A percentile compares a stretch with the other conserved stretches of the same genome.
These are phyloP conservation scores for Erebia palarica DNA, from an alignment of 2,888 invertebrate species.

Conservation along the genomic window DNA sequence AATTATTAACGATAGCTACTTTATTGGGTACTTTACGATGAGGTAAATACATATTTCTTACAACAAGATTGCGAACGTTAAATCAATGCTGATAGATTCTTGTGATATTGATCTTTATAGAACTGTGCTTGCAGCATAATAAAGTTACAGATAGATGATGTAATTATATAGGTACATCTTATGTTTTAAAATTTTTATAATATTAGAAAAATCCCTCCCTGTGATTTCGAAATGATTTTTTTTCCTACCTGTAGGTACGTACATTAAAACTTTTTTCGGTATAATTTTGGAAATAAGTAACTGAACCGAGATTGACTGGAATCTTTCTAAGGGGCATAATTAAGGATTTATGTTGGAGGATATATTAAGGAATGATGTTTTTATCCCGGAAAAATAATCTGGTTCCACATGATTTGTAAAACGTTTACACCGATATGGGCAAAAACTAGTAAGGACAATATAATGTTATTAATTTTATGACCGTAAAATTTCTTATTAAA, in stretches of 20 bases:
- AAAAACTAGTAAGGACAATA: neutral
- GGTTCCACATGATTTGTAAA: too few species aligned
- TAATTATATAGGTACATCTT: neutral
- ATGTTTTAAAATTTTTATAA: neutral
- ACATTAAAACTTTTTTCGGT: too few species aligned
- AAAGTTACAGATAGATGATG: slow-evolving; percentile 18
- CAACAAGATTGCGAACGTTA: slow-evolving; percentile 38
- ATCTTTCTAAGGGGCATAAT: too few species aligned
- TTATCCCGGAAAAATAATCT: neutral
- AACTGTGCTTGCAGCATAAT: slow-evolving; percentile 22
- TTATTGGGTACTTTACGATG: slow-evolving; percentile 51
- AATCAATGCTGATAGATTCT: slow-evolving; percentile 31
- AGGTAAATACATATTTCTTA: slow-evolving; percentile 41
- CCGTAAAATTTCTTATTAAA: neutral
- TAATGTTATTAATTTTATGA: slow-evolving; percentile 8
- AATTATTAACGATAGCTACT: slow-evolving; percentile 56
- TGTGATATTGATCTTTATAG: slow-evolving; percentile 35
- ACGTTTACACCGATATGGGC: too few species aligned
- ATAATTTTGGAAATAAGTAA: too few species aligned
- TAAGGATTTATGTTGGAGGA: too few species aligned
- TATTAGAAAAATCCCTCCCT: neutral
- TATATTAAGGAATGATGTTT: too few species aligned
- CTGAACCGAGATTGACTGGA: too few species aligned
- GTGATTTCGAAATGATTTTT: neutral
- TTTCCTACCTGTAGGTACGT: too few species aligned